Conservation (phyloP, 2,888 invertebrate genomes). For the Protula sp. region DNA sequence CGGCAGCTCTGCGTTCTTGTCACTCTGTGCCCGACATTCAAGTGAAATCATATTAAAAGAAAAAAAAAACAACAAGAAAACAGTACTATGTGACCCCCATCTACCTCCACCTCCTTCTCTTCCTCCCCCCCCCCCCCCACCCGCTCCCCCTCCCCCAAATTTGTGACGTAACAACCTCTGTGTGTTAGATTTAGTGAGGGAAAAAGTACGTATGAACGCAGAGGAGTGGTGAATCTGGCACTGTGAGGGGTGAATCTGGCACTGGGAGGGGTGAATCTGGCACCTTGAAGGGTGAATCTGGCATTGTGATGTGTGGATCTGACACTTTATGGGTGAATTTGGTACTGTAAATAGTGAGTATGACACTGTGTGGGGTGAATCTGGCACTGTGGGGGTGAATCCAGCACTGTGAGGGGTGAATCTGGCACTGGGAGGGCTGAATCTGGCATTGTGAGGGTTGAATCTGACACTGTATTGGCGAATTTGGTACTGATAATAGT, state of each 20-base stretch:
- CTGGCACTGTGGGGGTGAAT: neutral
- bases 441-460: neutral
- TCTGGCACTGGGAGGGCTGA: neutral
- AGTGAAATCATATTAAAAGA: no score
- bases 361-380: neutral
- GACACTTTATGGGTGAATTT: neutral
- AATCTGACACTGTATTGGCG: neutral
- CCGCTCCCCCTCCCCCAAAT: no score
- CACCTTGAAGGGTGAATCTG: neutral
- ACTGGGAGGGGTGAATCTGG: neutral
- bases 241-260: neutral
- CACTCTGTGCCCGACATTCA: no score
- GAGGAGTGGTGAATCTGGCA: neutral
- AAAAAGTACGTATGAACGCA: no score
- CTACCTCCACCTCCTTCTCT: no score
- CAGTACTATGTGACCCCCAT: no score
- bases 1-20: no score
- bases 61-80: no score
- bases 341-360: neutral
- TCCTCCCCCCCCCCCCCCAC: no score
- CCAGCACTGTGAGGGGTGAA: neutral
- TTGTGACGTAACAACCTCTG: no score
- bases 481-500: neutral
- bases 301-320: neutral
- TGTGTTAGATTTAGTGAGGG: no score